Evolutionary conservation across 2,797 vertebrate species (phyloP).

Genomic region (Pelochelys cantorii): DNA sequence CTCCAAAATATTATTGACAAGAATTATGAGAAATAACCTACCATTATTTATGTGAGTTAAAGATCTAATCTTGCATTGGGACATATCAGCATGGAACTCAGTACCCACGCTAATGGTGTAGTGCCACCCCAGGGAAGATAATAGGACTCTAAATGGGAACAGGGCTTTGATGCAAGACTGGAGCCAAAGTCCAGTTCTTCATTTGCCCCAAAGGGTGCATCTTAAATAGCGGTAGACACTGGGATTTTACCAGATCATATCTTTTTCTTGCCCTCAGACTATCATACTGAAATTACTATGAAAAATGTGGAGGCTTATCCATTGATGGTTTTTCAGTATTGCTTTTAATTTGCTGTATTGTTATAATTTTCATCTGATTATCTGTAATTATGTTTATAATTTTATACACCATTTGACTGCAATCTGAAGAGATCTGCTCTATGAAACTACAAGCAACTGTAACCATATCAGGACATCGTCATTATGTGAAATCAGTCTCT

Average conservation of each 20-base stretch:
- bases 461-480: constrained; percentile 68
- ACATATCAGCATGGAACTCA: not conserved
- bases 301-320: constrained; percentile 40
- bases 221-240: constrained; percentile 46
- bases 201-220: constrained; percentile 53
- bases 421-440: constrained; percentile 44
- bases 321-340: constrained; percentile 14
- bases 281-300: constrained; percentile 30
- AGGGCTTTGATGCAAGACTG: not conserved
- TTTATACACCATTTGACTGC: constrained; percentile 46
- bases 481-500: constrained; percentile 66
- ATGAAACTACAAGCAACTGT: constrained; percentile 57
- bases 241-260: not conserved
- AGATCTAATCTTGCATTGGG: not conserved
- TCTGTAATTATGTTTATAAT: constrained; percentile 46
- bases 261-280: constrained; percentile 42
- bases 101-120: not conserved
- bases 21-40: not conserved
- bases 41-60: not conserved
- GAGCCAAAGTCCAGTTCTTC: constrained; percentile 20
- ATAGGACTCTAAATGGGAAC: not conserved
- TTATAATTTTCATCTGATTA: constrained; percentile 58
- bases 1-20: not conserved
- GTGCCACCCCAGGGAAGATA: fast-evolving
- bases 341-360: constrained; percentile 41